phyloP scores from a whole-genome alignment of 1,140 invertebrate species.

The Drosophila seguyi region DNA sequence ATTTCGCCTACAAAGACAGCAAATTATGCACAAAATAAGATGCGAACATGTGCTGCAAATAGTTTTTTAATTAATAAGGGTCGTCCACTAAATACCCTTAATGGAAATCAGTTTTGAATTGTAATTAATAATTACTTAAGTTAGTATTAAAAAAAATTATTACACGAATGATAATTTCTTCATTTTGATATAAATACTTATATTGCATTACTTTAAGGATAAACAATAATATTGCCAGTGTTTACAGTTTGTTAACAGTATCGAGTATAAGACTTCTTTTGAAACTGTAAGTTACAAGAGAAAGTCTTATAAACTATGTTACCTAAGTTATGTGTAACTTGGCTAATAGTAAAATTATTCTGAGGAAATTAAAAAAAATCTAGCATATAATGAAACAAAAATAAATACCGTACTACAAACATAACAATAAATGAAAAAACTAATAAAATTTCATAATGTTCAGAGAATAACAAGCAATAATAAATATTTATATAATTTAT shows the following conservation, averaged over 20 bases:
- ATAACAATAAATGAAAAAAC: neutral
- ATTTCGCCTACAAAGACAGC: constrained; percentile 34
- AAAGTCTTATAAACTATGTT: neutral
- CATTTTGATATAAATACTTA: neutral
- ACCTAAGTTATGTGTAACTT: too few species aligned
- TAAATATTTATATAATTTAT: neutral
- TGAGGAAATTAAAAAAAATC: too few species aligned
- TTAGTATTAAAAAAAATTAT: neutral
- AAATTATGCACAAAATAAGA: constrained; percentile 57
- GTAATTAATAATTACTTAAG: neutral
- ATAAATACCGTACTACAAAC: too few species aligned
- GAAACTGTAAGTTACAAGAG: neutral
- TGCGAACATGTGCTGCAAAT: constrained; percentile 16
- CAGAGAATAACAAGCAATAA: neutral
- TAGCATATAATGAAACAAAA: too few species aligned
- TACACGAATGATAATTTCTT: neutral
- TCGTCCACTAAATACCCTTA: constrained; percentile 1
- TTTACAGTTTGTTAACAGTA: neutral
- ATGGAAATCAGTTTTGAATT: neutral
- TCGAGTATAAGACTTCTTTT: constrained; percentile 1
- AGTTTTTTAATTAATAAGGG: constrained; percentile 2
- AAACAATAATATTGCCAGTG: neutral
- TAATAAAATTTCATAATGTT: neutral
- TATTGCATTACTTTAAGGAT: neutral
- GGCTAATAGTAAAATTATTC: too few species aligned